Evolutionary conservation across 2,888 invertebrate genomes (phyloP).

Genomic region (Dasypolia templi): DNA sequence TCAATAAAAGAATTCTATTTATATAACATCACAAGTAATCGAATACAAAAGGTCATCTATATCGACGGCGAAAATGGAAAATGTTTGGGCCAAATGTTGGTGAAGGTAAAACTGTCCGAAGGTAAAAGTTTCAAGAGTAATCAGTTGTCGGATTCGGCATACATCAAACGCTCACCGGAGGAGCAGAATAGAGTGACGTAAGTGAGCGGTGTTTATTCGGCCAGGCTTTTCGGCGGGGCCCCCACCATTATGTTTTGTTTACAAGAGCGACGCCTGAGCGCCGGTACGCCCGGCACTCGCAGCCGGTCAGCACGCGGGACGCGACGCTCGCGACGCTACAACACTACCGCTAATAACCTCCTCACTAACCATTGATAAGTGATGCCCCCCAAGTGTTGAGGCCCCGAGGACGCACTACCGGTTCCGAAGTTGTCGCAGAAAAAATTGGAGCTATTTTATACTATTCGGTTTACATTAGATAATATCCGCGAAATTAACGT

Average conservation of each 20-base stretch:
- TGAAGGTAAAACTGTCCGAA: constrained; percentile 49
- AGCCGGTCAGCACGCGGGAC: constrained; percentile 84
- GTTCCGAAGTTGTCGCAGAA: constrained; percentile 66
- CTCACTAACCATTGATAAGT: constrained; percentile 74
- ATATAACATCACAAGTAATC: constrained; percentile 26
- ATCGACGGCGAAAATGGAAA: constrained; percentile 13
- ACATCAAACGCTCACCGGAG: constrained; percentile 70
- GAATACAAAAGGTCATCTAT: constrained; percentile 16
- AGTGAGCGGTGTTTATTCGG: constrained; percentile 84
- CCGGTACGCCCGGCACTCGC: constrained; percentile 89
- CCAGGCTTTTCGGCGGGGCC: constrained; percentile 89
- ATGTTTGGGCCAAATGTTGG: constrained; percentile 17
- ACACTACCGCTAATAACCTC: constrained; percentile 66
- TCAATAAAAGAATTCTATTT: constrained; percentile 34
- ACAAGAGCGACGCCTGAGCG: constrained; percentile 85
- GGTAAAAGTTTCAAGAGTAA: constrained; percentile 62
- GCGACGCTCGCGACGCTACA: constrained; percentile 78
- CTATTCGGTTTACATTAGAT: constrained; percentile 67
- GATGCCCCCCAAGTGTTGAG: constrained; percentile 74
- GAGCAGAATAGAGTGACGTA: constrained; percentile 83
- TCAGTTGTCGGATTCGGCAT: constrained; percentile 64
- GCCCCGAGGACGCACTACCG: constrained; percentile 69
- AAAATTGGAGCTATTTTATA: constrained; percentile 70
- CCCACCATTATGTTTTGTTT: constrained; percentile 89
- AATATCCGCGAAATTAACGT: constrained; percentile 71